Evolutionary conservation across 2,797 vertebrate genomes (phyloP).

Genomic region (Oceanodroma leucorhoa): DNA sequence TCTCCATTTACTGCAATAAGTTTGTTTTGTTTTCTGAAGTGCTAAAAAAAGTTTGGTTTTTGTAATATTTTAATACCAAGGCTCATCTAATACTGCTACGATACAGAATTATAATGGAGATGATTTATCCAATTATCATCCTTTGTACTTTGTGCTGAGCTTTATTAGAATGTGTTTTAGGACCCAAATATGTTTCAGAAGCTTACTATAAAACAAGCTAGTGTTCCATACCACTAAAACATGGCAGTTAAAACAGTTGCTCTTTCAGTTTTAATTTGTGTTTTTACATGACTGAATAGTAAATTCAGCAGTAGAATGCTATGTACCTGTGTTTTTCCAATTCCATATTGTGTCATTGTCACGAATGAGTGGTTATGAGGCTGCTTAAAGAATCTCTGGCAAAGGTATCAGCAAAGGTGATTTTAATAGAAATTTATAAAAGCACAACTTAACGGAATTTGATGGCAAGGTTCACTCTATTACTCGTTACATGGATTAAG

Average conservation of each 20-base stretch:
- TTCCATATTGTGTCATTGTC: not conserved
- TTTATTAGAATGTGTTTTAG: not conserved
- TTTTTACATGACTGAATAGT: not conserved
- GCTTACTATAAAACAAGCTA: not conserved
- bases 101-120: not conserved
- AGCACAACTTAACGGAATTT: no score
- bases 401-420: no score
- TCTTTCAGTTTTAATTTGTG: not conserved
- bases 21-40: not conserved
- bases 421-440: no score
- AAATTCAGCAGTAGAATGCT: not conserved
- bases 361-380: no score
- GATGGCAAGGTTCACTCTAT: no score
- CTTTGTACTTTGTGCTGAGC: not conserved
- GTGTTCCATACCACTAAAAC: not conserved
- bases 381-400: no score
- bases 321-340: not conserved
- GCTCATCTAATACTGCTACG: not conserved
- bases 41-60: not conserved
- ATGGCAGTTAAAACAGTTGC: not conserved
- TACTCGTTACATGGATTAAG: no score
- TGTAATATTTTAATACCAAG: not conserved
- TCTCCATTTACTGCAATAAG: not conserved
- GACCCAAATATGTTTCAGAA: not conserved
- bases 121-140: not conserved